Percentiles rank a stretch among this genome's conserved stretches.
These are phyloP conservation scores for Cyprinus carpio DNA, from an alignment of 2,113 vertebrate genomes.

Conservation along the genomic window DNA sequence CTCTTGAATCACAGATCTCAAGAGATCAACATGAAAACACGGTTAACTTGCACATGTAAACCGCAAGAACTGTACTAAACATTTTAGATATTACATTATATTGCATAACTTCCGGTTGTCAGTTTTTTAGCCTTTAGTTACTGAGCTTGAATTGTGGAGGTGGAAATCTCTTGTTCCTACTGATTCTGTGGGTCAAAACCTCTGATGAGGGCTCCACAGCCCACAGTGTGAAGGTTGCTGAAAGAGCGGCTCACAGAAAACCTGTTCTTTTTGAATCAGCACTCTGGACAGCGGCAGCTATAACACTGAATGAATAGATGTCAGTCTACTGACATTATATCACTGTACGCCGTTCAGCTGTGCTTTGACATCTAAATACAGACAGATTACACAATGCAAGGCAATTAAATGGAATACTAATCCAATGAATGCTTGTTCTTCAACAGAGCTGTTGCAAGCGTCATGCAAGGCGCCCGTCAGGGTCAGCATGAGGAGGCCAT, in stretches of 20 bases:
- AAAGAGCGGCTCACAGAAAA: conserved; percentile 2
- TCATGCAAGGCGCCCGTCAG: conserved; percentile 92
- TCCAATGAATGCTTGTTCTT: conserved; percentile 50
- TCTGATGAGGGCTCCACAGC: conserved; percentile 30
- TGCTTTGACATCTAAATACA: conserved; percentile 7
- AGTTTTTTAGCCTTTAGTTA: conserved; percentile 20
- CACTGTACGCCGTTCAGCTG: background rate
- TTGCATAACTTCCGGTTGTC: conserved; percentile 27
- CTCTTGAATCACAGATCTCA: conserved; percentile 21
- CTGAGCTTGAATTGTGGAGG: conserved; percentile 13
- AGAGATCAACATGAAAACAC: background rate
- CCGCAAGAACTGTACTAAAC: background rate
- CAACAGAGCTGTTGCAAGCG: conserved; percentile 91
- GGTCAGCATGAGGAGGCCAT: conserved; percentile 92
- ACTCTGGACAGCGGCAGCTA: conserved; percentile 33
- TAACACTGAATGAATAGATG: conserved; percentile 6
- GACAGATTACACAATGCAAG: background rate
- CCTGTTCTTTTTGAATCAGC: conserved; percentile 32
- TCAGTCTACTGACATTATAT: background rate
- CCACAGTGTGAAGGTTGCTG: conserved; percentile 7
- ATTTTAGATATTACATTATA: background rate
- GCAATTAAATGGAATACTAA: background rate
- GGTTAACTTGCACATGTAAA: conserved; percentile 2
- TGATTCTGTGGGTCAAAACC: conserved; percentile 18
- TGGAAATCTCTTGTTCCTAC: conserved; percentile 19